Evolutionary conservation across 2,888 invertebrate species (phyloP).

Genomic region (Drosophila differens): DNA sequence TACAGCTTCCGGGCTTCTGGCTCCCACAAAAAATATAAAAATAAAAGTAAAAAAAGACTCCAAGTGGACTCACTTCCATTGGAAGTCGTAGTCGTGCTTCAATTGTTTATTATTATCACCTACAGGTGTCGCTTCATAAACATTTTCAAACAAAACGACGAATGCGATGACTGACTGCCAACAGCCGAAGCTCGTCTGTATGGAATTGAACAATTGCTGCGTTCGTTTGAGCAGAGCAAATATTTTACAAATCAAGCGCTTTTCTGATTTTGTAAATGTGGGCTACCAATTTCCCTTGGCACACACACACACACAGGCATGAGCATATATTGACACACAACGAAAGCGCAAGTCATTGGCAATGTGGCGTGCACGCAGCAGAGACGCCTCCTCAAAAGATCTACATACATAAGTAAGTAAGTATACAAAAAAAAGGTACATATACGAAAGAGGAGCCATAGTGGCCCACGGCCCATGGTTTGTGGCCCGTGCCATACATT

Average conservation of each 20-base stretch:
- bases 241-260: conserved; percentile 81
- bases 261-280: conserved; percentile 81
- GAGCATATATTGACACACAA: conserved; percentile 69
- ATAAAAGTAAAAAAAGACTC: background rate
- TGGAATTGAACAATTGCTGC: conserved; percentile 79
- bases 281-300: conserved; percentile 78
- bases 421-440: conserved; percentile 33
- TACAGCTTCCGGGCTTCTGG: conserved; percentile 22
- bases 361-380: conserved; percentile 65
- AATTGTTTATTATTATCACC: conserved; percentile 81
- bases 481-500: conserved; percentile 51
- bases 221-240: conserved; percentile 79
- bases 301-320: conserved; percentile 54
- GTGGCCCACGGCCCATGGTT: conserved; percentile 23
- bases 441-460: conserved; percentile 44
- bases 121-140: conserved; percentile 81
- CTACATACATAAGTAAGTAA: conserved; percentile 68
- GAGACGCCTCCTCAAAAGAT: conserved; percentile 70
- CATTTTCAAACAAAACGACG: conserved; percentile 73
- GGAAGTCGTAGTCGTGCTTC: conserved; percentile 67
- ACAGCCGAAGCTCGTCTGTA: conserved; percentile 49
- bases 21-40: background rate
- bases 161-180: conserved; percentile 36
- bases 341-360: conserved; percentile 80
- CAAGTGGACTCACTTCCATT: conserved; percentile 62